phyloP scores from a whole-genome alignment of 2,113 vertebrate genomes.

The Myodes glareolus region DNA sequence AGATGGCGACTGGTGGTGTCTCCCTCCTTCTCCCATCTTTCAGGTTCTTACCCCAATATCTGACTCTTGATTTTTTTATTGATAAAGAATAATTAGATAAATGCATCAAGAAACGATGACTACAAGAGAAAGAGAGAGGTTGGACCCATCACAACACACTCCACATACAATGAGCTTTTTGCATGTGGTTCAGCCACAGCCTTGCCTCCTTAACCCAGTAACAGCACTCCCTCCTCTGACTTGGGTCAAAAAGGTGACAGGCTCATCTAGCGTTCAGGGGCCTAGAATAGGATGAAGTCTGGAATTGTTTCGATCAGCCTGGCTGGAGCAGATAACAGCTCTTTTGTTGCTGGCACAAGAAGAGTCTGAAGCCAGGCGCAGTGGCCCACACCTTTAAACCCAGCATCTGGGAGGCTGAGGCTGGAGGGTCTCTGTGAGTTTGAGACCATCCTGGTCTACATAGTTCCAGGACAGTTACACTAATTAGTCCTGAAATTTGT shows the following conservation, averaged over 20 bases:
- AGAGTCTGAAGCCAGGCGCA: neutral
- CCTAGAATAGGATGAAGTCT: neutral
- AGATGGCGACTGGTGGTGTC: no score
- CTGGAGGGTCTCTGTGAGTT: neutral
- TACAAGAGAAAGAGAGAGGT: no score
- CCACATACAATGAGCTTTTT: neutral
- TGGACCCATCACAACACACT: neutral
- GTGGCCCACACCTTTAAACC: neutral
- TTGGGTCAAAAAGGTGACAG: neutral
- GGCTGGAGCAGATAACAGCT: neutral
- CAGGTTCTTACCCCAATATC: no score
- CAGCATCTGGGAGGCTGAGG: neutral
- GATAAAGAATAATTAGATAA: no score
- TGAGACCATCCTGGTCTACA: neutral
- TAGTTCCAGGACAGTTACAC: neutral
- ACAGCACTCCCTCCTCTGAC: neutral
- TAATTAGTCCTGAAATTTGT: neutral
- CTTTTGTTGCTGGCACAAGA: no score
- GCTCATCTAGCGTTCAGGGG: neutral
- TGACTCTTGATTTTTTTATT: no score
- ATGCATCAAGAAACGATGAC: no score
- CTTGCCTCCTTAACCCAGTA: neutral
- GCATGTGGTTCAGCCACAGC: neutral
- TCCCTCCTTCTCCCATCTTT: no score
- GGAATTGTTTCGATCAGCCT: neutral